Percentiles rank a stretch among this genome's conserved stretches.
Conservation (phyloP, 2,797 vertebrate genomes). For the Anguilla marmorata region DNA sequence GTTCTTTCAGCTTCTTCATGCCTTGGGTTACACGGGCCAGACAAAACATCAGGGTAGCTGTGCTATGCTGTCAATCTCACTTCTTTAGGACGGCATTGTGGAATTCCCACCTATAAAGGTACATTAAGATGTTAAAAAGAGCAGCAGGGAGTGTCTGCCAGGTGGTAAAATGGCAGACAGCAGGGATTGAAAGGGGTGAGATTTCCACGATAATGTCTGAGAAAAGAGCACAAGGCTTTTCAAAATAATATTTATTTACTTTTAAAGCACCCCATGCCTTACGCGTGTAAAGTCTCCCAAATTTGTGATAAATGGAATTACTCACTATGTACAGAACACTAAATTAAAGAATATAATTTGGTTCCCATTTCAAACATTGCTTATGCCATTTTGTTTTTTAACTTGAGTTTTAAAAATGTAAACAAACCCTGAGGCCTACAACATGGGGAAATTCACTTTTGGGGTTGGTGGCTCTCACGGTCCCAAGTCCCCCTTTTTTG, state of each 20-base stretch:
- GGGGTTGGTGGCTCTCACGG: not conserved
- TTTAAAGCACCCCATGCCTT: not conserved
- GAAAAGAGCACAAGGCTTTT: not conserved
- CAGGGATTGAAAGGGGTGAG: not conserved
- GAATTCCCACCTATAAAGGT: not conserved
- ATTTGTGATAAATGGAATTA: not conserved
- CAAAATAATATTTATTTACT: not conserved
- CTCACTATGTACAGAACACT: not conserved
- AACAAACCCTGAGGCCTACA: not conserved
- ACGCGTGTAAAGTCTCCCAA: not conserved
- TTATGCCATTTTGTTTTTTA: not conserved
- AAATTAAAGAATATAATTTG: not conserved
- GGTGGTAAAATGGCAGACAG: not conserved
- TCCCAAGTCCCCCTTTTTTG: not conserved
- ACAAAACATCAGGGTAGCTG: not conserved
- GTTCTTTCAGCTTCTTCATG: not conserved
- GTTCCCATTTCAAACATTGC: not conserved
- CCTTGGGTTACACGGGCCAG: not conserved
- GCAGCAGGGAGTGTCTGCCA: not conserved
- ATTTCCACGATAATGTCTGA: not conserved
- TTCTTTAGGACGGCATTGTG: not conserved
- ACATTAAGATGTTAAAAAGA: not conserved
- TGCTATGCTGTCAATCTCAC: not conserved
- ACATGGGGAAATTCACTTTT: not conserved
- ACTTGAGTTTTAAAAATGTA: not conserved